Evolutionary conservation across 1,140 invertebrate species (phyloP).

Genomic region (Zophobas morio): DNA sequence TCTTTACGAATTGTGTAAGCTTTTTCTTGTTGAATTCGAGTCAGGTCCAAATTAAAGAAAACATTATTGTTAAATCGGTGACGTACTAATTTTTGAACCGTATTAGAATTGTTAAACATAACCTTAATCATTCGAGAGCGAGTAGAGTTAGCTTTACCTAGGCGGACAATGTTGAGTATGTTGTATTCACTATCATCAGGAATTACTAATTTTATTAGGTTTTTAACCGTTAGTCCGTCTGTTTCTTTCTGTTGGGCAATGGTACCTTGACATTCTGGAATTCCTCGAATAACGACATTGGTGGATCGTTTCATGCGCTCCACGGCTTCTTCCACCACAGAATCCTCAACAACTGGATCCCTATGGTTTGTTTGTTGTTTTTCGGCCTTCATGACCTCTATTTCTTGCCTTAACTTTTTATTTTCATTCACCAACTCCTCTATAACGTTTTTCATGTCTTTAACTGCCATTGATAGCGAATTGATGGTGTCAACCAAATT

Average conservation of each 20-base stretch:
- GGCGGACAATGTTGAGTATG: too few relatives aligned
- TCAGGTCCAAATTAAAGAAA: too few relatives aligned
- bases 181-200: not conserved
- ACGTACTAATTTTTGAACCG: too few relatives aligned
- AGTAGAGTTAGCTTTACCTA: too few relatives aligned
- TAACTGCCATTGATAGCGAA: not conserved
- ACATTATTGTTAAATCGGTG: too few relatives aligned
- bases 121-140: too few relatives aligned
- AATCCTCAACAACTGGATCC: not conserved
- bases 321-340: not conserved
- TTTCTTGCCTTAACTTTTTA: slow-evolving; percentile 29
- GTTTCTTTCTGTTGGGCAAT: not conserved
- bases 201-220: not conserved
- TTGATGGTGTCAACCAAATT: not conserved
- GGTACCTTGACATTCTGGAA: not conserved
- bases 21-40: too few relatives aligned
- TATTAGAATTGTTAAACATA: too few relatives aligned
- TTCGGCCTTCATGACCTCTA: slow-evolving; percentile 4
- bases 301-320: not conserved
- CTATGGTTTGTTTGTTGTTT: slow-evolving; percentile 8
- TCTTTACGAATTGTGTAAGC: too few relatives aligned
- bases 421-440: slow-evolving; percentile 14
- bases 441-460: slow-evolving; percentile 35
- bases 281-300: slow-evolving; percentile 15
- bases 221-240: not conserved